Base-by-base conservation (phyloP, 1,140 invertebrate species). In the Drosophila bocqueti region DNA sequence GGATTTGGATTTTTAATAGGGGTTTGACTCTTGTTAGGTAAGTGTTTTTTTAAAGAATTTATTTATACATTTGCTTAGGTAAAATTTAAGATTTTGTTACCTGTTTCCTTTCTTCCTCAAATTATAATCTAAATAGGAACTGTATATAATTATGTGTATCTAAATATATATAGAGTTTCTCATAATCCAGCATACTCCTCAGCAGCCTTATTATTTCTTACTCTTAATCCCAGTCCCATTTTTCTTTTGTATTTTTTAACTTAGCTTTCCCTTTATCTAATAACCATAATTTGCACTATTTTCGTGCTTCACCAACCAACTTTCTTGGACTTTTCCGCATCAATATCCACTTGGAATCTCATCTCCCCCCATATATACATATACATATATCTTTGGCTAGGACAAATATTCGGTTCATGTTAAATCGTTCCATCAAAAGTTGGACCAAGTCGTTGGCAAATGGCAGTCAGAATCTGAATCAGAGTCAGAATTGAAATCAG, bases 401-500 rank as follows among this genome's bases (percentile, higher is more conserved):
- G 65, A 21, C 64, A 45, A 31, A 69, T 46, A 55, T 24, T 26
- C 40, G 13, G 3, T 34, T 21, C n/a, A 68, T 31, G 38, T 46
- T 16, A 38, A 54, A 54, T 45, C 66, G 66, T 50, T 65, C 46
- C 34, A 49, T 67, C 43, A 63, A 64, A 67, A 64, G 58, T 47
- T 63, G 34, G 24, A n/a, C 24, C 34, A 21, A 47, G 46, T 31
- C 31, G 26, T 24, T 31, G 54, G 24, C 61, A 64, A 42, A 42
- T 40, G 61, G 61, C 36, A 64, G 62, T 31, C 50, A 36, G 47
- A 55, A 38, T 55, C 52, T 6, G 52, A 49, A 49, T 49, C 50
- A 26, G 47, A 55, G n/a, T 50, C 49, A 10, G 49, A 43, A 43
- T 43, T n/a, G n/a, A n/a, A 43, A 49, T 49, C 46, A 49, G 24